phyloP scores from a whole-genome alignment of 2,797 vertebrate genomes.

The Emydoidea blandingii region DNA sequence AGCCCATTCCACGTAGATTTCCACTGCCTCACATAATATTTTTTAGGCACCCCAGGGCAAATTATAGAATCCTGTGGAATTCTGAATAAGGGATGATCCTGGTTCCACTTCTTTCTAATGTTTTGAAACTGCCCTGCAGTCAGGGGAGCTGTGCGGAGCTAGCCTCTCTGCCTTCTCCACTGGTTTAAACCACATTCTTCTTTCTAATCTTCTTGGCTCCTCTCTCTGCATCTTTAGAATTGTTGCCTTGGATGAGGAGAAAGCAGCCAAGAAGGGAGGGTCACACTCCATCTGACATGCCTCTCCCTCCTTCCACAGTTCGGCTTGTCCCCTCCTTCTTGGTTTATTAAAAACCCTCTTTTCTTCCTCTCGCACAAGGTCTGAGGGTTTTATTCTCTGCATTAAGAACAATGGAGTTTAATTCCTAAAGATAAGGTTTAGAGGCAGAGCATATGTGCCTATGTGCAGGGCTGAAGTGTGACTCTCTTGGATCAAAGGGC shows the following conservation, averaged over 20 bases:
- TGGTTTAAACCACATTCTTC: background rate
- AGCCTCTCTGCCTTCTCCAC: background rate
- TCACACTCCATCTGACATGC: background rate
- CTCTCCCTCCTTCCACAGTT: background rate
- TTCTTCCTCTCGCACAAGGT: background rate
- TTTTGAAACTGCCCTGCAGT: background rate
- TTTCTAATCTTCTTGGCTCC: background rate
- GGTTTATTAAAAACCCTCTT: background rate
- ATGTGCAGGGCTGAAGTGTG: background rate
- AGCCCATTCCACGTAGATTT: background rate
- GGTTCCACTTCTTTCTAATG: background rate
- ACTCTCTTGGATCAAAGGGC: constrained; percentile 16
- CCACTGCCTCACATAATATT: background rate
- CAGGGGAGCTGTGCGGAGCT: background rate
- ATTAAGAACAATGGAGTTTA: background rate
- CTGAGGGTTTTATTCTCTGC: background rate
- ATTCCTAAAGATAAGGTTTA: background rate
- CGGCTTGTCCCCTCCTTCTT: background rate
- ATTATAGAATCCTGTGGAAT: background rate
- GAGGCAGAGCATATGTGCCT: background rate
- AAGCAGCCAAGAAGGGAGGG: constrained; percentile 35
- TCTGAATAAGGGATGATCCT: background rate
- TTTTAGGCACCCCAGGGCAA: background rate
- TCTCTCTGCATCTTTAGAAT: background rate
- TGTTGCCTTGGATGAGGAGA: constrained; percentile 2